Evolutionary conservation across 1,140 invertebrate species (phyloP).

Genomic region (Octopus bimaculoides): DNA sequence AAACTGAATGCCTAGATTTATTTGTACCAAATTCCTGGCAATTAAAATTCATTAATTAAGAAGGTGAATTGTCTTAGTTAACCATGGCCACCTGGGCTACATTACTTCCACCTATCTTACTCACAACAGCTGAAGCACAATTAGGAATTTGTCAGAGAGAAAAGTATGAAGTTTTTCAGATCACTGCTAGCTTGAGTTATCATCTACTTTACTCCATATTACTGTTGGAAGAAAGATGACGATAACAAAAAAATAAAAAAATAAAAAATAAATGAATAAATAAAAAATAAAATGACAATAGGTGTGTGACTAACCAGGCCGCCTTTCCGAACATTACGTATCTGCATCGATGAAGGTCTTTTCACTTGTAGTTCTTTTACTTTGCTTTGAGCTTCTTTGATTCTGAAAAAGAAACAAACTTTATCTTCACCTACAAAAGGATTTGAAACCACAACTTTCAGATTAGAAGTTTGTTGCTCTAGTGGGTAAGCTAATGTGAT

Average conservation of each 20-base stretch:
- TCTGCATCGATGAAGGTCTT: neutral
- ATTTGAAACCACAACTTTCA: too few species aligned
- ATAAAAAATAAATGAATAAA: neutral
- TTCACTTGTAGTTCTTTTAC: neutral
- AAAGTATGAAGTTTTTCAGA: neutral
- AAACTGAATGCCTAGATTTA: too few species aligned
- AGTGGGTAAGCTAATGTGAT: too few species aligned
- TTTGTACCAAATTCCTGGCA: too few species aligned
- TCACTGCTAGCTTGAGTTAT: neutral
- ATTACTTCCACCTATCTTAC: too few species aligned
- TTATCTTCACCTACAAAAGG: too few species aligned
- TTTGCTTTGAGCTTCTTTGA: neutral
- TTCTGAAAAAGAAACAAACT: neutral
- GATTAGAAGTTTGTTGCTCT: too few species aligned
- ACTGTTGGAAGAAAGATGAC: neutral
- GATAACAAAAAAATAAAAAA: neutral
- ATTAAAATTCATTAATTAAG: too few species aligned
- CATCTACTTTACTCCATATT: neutral
- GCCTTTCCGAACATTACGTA: neutral
- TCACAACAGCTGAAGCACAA: too few species aligned
- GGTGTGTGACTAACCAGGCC: neutral
- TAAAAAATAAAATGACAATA: neutral
- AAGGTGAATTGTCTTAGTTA: too few species aligned
- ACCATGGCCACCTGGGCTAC: too few species aligned
- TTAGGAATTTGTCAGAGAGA: too few species aligned